Base-by-base conservation (phyloP, 2,888 invertebrate species). In the Ernsta delagoae region DNA sequence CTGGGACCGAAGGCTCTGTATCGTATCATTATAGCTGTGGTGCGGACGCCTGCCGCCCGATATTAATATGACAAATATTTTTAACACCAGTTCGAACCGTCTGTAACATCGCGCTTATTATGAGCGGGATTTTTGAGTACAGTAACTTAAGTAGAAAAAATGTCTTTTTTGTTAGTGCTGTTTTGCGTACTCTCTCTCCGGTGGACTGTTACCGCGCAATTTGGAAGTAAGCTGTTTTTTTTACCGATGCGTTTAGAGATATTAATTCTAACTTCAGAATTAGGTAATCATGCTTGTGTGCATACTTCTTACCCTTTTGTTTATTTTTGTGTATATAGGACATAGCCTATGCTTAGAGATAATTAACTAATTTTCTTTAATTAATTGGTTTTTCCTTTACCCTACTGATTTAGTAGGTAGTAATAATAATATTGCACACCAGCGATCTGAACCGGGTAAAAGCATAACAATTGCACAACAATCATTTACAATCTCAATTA, bases 21-120 rank as follows among this genome's bases (percentile, higher is more conserved):
- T 80, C 85, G 84, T 86, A 82, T 88, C 91, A 92, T 86, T 90
- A 84, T 85, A 83, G 85, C 84, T 81, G 85, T 84, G 80, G 75
- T 75, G 62, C 72, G 73, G 75, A 65, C 71, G 70, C 72, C 56
- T 73, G 70, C 71, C 62, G 65, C 65, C 71, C 67, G 48, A 65
- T 31, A 36, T 63, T 74, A 75, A 70, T 71, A 77, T 77, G 75
- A 60, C 71, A 72, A 73, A 71, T 59, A 59, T 11, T 69, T 69
- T 69, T 69, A 69, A 31, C 63, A 43, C 62, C 67, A 53, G 36
- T 54, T 53, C 54, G 56, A 57, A 16, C 41, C 34, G 34, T 12
- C 16, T 39, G 50, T 63, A 57, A 8, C 39, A n/a, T 64, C 67
- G 67, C 60, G 60, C 45, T 50, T 16, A 60, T 54, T 24, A 66